Percentiles rank a stretch among this genome's conserved stretches.
phyloP scores from a whole-genome alignment of 2,888 invertebrate genomes.

The Cyclophora punctaria region DNA sequence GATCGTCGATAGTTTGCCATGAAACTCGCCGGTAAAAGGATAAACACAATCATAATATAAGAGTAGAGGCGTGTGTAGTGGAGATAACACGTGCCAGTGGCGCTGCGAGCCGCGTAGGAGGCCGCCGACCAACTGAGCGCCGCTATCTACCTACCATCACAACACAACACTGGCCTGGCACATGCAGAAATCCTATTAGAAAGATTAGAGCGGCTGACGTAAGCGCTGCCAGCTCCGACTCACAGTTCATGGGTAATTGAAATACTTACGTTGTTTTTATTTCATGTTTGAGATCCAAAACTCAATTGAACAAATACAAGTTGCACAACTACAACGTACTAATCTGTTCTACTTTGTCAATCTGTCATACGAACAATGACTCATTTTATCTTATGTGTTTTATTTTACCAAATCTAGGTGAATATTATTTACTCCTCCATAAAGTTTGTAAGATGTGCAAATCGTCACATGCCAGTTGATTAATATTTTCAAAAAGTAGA shows the following conservation, averaged over 20 bases:
- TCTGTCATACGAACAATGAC: no score
- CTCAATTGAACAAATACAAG: no score
- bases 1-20: constrained; percentile 21
- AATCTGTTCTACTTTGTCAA: no score
- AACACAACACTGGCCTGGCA: constrained; percentile 20
- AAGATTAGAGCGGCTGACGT: constrained; percentile 32
- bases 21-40: constrained; percentile 21
- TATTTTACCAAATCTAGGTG: no score
- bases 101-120: constrained; percentile 24
- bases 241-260: no score
- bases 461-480: no score
- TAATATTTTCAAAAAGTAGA: no score
- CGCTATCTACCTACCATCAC: constrained; percentile 20
- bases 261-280: not conserved
- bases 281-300: not conserved
- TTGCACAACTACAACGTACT: no score
- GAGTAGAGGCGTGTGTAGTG: constrained; percentile 13
- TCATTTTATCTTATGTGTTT: no score
- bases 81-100: constrained; percentile 39
- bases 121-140: constrained; percentile 7
- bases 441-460: no score
- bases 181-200: constrained; percentile 38
- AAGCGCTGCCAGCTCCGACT: constrained; percentile 7
- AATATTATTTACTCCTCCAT: no score
- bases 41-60: constrained; percentile 20